Evolutionary conservation across 2,888 invertebrate genomes (phyloP).

Genomic region (Drosophila acutilabella): DNA sequence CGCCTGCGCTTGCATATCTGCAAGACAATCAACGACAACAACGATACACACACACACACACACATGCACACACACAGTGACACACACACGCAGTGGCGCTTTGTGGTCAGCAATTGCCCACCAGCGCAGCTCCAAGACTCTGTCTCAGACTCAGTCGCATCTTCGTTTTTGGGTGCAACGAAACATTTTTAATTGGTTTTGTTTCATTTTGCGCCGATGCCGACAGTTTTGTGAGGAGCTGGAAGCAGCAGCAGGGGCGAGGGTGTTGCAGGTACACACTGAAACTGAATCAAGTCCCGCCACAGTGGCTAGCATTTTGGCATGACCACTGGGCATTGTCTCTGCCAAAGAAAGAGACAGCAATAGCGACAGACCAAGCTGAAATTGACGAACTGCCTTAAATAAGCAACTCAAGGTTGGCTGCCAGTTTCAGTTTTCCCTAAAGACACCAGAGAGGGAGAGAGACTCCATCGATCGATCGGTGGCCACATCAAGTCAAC

Average conservation of each 20-base stretch:
- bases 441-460: constrained; percentile 61
- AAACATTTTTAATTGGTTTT: constrained; percentile 82
- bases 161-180: constrained; percentile 81
- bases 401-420: constrained; percentile 81
- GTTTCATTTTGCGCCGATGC: constrained; percentile 79
- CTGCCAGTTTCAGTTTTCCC: constrained; percentile 75
- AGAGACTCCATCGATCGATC: constrained; percentile 67
- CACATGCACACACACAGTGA: not conserved
- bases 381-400: constrained; percentile 79
- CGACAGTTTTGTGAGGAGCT: constrained; percentile 26
- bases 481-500: constrained; percentile 81
- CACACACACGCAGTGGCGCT: constrained; percentile 46
- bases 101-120: constrained; percentile 65
- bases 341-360: constrained; percentile 29
- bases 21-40: constrained; percentile 74
- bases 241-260: not conserved
- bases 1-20: constrained; percentile 77
- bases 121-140: constrained; percentile 64
- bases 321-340: constrained; percentile 71
- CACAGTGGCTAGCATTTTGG: constrained; percentile 80
- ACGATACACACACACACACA: constrained; percentile 4
- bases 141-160: constrained; percentile 50
- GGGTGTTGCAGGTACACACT: not conserved
- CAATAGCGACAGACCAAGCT: constrained; percentile 15
- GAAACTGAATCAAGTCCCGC: constrained; percentile 46